Base-by-base conservation (phyloP, 2,888 invertebrate species). In the Meloe dianella region DNA sequence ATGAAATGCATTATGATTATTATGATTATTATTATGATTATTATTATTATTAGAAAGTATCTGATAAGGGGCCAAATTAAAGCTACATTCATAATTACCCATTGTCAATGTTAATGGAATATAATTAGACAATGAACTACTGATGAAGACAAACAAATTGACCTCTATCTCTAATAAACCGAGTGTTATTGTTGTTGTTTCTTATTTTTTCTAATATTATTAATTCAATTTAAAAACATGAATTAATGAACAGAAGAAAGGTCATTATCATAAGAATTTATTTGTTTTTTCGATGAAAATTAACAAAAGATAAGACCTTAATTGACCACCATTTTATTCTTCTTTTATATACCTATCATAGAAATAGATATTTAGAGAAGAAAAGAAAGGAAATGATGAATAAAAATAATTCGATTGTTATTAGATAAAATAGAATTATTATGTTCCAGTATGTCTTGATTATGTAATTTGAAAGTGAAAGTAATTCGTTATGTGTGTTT, bases 401-500 rank as follows among this genome's bases (percentile, higher is more conserved):
- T 10, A 38, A 38, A 38, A 38, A n/a, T 14, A 35, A 35, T 12
- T 35, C 17, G 17, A 17, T 41, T 41, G 7, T n/a, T 41, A 41
- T 41, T 41, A n/a, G n/a, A n/a, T 41, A 41, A 41, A 12, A 41
- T 3, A 27, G 4, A 27, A 27, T 27, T 27, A 12, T 41, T 41
- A 17, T 51, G 51, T 51, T 51, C 10, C 22, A 6, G 51, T 51
- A 51, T 51, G 24, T 51, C 4, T 10, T 0, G 12, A 12, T 51
- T 51, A 51, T 51, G 22, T 51, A 51, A 51, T 51, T 51, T 22
- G 51, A 51, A 51, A 51, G 51, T 51, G 51, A 51, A 51, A 51
- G 51, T 51, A 24, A 22, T 51, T 1, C 12, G 22, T 51, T 51
- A 51, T 51, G 51, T 51, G 22, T 51, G 22, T 51, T 22, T 51